These are phyloP conservation scores for Amitus sp. DNA, from an alignment of 2,888 invertebrate species.

Conservation along the genomic window DNA sequence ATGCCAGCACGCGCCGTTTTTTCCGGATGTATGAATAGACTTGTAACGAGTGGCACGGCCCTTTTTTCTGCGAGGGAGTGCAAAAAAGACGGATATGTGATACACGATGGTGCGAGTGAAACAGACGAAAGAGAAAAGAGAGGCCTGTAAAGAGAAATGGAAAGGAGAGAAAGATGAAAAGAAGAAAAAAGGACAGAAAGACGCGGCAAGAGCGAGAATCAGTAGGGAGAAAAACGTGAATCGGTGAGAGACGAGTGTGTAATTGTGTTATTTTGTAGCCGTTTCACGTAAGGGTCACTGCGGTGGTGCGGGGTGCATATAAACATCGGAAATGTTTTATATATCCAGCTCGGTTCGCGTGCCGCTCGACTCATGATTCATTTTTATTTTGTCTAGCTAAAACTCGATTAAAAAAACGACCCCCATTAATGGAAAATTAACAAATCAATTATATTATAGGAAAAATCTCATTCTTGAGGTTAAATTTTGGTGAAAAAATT, in stretches of 20 bases:
- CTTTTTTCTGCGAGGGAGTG: conserved; percentile 41
- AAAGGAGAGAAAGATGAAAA: conserved; percentile 40
- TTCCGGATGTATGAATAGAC: conserved; percentile 64
- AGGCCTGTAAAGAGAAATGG: conserved; percentile 36
- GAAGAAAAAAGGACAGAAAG: conserved; percentile 46
- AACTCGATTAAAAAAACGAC: too few relatives aligned
- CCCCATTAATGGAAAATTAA: too few relatives aligned
- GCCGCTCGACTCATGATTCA: conserved; percentile 22
- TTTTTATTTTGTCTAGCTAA: too few relatives aligned
- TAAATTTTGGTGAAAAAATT: too few relatives aligned
- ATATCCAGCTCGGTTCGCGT: conserved; percentile 55
- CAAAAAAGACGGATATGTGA: conserved; percentile 30
- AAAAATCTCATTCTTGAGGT: too few relatives aligned
- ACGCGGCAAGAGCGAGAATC: conserved; percentile 47
- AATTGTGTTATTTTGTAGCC: conserved; percentile 65
- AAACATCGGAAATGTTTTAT: conserved; percentile 64
- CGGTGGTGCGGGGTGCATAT: conserved; percentile 57
- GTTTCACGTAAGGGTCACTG: conserved; percentile 61
- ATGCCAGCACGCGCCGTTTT: conserved; percentile 62
- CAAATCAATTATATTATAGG: too few relatives aligned
- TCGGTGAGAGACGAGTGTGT: conserved; percentile 60
- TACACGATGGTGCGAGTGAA: conserved; percentile 34
- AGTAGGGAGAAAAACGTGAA: conserved; percentile 48
- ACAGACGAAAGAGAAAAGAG: conserved; percentile 35
- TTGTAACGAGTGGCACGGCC: conserved; percentile 60